These are phyloP conservation scores for Malurus elegans DNA, from an alignment of 2,113 vertebrate genomes.

Conservation along the genomic window DNA sequence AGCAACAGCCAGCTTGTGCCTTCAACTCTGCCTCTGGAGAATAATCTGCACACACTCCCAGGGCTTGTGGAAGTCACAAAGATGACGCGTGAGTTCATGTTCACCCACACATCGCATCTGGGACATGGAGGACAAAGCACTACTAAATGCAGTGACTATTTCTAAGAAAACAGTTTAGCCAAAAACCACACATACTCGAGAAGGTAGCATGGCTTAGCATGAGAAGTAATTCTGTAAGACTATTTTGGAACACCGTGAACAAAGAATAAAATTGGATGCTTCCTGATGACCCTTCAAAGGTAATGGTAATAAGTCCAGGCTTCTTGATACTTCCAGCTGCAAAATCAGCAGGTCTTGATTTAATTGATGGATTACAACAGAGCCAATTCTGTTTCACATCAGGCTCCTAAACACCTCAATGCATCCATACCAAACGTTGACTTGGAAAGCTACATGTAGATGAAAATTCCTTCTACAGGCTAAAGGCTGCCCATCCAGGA, in stretches of 20 bases:
- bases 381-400: background rate
- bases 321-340: background rate
- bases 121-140: background rate
- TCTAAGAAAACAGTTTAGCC: background rate
- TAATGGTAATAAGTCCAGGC: background rate
- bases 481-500: background rate
- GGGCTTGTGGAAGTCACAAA: fast-evolving
- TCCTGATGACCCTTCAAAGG: slow-evolving; percentile 9
- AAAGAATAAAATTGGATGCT: background rate
- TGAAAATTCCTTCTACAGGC: background rate
- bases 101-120: background rate
- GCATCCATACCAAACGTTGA: background rate
- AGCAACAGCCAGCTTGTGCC: background rate
- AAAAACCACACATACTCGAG: background rate
- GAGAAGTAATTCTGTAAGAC: background rate
- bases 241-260: background rate
- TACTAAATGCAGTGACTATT: background rate
- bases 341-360: background rate
- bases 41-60: background rate
- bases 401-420: background rate
- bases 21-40: background rate
- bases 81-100: background rate
- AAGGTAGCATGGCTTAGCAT: background rate
- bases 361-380: background rate
- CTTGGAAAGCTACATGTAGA: background rate